Evolutionary conservation across 2,113 vertebrate species (phyloP), one percentile per base, ranked within the genome.

Genomic region (Chionis minor): DNA sequence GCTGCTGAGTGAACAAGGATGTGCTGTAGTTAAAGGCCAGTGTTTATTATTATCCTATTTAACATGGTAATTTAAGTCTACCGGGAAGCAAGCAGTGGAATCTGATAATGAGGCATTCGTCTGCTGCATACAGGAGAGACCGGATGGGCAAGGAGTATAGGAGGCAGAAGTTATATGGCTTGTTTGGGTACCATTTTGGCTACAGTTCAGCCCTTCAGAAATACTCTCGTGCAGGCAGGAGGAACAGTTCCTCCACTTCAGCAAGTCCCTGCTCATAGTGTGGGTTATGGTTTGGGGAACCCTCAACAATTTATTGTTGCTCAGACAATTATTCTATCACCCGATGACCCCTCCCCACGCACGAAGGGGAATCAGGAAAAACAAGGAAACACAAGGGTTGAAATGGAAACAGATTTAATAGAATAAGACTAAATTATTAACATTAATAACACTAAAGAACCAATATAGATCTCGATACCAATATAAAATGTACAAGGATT

Each of bases 21-120:
- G 38, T 93, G 80, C 80, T 88, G 47, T 88, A 86, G 71, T 95
- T 83, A 90, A 94, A 90, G 90, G 82, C 88, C 90, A 86, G 59
- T 94, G 82, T 92, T 96, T 96, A 90, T 92, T 92, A 94, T 94
- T 93, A 95, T 92, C 85, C 92, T 96, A 63, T 96, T 97, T 96
- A 93, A 88, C 88, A 74, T 92, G 90, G 42, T 94, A 95, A 90
- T 96, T 96, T 92, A 81, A 77, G 79, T 92, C 88, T 88, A 78
- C 75, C 0, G 1, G 89, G 94, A 94, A 84, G 67, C 16, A 2
- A 74, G 93, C 67, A 49, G 75, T 86, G 42, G 92, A 90, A 81
- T 95, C 58, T 90, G 85, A 83, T 94, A 94, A 95, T 88, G 88
- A 96, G 72, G n/a, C 62, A 6, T 88, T 91, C 55, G 62, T 88